phyloP scores from a whole-genome alignment of 2,113 vertebrate species.

The Eretmochelys imbricata region DNA sequence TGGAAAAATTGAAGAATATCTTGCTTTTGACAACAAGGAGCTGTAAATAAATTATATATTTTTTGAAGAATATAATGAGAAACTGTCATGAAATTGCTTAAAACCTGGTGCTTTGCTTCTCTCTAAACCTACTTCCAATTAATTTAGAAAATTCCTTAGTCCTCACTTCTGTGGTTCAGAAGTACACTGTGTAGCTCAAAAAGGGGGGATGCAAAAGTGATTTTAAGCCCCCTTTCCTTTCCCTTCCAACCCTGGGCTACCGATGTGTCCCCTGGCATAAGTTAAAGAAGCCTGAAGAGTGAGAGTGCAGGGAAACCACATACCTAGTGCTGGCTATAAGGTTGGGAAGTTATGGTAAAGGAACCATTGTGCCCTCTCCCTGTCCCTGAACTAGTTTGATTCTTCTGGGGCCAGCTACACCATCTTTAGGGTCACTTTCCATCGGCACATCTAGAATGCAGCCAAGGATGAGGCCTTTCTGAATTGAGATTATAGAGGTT shows the following conservation, averaged over 20 bases:
- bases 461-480: neutral
- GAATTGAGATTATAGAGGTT: neutral
- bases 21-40: constrained; percentile 85
- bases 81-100: neutral
- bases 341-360: neutral
- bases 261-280: too few relatives aligned
- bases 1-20: constrained; percentile 87
- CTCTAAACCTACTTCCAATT: neutral
- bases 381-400: neutral
- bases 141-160: neutral
- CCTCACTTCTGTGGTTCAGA: neutral
- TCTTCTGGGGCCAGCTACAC: neutral
- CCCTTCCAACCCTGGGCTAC: too few relatives aligned
- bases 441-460: neutral
- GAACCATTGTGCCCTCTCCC: neutral
- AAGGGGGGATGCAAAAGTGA: neutral
- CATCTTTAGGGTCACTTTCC: neutral
- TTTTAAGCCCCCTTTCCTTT: too few relatives aligned
- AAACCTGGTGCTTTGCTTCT: neutral
- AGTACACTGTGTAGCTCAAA: neutral
- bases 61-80: constrained; percentile 6
- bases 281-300: too few relatives aligned
- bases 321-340: neutral
- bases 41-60: constrained; percentile 74
- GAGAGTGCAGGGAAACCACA: too few relatives aligned